Evolutionary conservation across 2,888 invertebrate species (phyloP).

Genomic region (Julus scanicus): DNA sequence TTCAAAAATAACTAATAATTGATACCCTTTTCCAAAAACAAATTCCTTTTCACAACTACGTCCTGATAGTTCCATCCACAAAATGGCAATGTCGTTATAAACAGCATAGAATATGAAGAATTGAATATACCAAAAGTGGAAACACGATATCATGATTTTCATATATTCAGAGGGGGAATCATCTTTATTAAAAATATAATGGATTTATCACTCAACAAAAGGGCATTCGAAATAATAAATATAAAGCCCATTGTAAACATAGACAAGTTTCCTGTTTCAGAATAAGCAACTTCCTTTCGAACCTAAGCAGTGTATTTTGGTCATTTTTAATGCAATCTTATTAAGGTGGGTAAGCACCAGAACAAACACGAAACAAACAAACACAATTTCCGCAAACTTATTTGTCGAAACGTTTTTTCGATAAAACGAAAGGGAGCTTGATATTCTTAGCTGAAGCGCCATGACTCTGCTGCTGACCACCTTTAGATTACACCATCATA

Average conservation of each 20-base stretch:
- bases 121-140: not conserved
- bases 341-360: too few relatives aligned
- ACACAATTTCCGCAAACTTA: too few relatives aligned
- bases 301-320: too few relatives aligned
- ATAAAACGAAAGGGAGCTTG: too few relatives aligned
- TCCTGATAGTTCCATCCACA: not conserved
- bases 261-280: not conserved
- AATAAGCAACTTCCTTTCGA: too few relatives aligned
- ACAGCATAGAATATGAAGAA: not conserved
- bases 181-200: conserved; percentile 33
- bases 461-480: too few relatives aligned
- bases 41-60: not conserved
- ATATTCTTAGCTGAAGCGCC: too few relatives aligned
- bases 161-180: not conserved
- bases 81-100: not conserved
- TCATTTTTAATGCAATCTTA: too few relatives aligned
- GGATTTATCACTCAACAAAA: too few relatives aligned
- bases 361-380: too few relatives aligned
- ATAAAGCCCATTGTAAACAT: not conserved
- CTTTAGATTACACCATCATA: too few relatives aligned
- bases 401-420: too few relatives aligned
- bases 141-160: not conserved
- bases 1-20: not conserved
- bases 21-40: not conserved
- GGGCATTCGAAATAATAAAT: not conserved